Percentiles rank a stretch among this genome's conserved stretches.
Evolutionary conservation across 1,140 invertebrate genomes (phyloP).

Genomic region (Stegodyphus mimosarum): DNA sequence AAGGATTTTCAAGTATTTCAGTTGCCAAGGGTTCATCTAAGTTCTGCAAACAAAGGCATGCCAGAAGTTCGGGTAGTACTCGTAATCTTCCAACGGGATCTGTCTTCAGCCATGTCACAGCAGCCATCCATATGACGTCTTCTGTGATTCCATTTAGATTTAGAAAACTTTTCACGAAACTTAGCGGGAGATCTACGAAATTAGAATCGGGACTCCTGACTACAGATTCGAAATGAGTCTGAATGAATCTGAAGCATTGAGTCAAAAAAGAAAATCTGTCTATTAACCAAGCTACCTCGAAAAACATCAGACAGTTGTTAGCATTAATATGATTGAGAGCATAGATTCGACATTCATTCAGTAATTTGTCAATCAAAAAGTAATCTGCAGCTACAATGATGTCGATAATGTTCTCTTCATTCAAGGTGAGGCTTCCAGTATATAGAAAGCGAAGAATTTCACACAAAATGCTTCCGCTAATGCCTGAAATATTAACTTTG

Average conservation of each 20-base stretch:
- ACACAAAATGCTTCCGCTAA: no score
- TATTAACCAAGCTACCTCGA: not conserved
- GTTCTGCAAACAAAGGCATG: not conserved
- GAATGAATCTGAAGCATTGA: not conserved
- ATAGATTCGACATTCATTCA: not conserved
- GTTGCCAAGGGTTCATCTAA: not conserved
- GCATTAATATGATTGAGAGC: not conserved
- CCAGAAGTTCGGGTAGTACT: not conserved
- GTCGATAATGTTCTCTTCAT: not conserved
- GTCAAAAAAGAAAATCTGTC: no score
- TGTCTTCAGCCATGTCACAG: not conserved
- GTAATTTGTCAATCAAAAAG: not conserved
- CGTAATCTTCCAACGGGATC: not conserved
- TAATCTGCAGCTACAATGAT: not conserved
- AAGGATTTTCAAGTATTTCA: no score
- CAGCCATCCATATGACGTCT: not conserved
- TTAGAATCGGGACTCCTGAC: not conserved
- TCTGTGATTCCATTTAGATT: not conserved
- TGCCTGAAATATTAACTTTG: no score
- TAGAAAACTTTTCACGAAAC: not conserved
- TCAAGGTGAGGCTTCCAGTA: not conserved
- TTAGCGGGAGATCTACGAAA: not conserved
- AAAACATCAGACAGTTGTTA: not conserved
- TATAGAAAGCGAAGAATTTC: no score
- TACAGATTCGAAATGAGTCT: not conserved